phyloP scores from a whole-genome alignment of 2,113 vertebrate species.

The Mixornis gularis region DNA sequence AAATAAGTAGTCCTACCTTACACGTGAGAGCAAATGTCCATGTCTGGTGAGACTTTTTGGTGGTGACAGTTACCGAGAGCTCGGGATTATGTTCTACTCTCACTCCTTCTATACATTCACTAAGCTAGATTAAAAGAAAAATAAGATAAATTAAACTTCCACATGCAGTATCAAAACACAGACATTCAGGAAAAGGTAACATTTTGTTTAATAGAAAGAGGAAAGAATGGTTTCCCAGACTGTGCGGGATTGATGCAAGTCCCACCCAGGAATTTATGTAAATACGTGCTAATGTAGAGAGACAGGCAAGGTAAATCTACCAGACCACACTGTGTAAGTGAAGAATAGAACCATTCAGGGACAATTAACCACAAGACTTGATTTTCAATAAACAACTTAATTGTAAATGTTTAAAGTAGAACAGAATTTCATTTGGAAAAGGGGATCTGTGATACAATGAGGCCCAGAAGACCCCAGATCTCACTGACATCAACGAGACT shows the following conservation, averaged over 20 bases:
- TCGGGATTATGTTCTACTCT: constrained; percentile 88
- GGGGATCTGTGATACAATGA: neutral
- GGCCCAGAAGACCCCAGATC: neutral
- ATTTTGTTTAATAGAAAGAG: neutral
- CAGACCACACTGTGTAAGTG: neutral
- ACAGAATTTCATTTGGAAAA: neutral
- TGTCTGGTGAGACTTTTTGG: constrained; percentile 92
- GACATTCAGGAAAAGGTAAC: neutral
- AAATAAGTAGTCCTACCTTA: constrained; percentile 80
- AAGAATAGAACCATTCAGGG: neutral
- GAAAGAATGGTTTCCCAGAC: neutral
- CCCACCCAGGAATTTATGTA: neutral
- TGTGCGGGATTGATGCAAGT: neutral
- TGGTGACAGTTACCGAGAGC: constrained; percentile 90
- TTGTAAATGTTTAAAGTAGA: neutral
- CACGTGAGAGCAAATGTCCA: constrained; percentile 96
- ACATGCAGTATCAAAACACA: neutral
- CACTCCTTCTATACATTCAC: constrained; percentile 92
- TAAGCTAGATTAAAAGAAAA: constrained; percentile 78
- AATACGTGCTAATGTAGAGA: neutral
- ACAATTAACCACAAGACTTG: neutral
- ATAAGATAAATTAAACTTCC: neutral
- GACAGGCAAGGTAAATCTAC: neutral
- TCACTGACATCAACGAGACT: neutral
- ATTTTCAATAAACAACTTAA: neutral